A percentile compares a stretch with the other conserved stretches of the same genome.
Evolutionary conservation across 2,888 invertebrate species (phyloP).

Genomic region (Magallana nippona): DNA sequence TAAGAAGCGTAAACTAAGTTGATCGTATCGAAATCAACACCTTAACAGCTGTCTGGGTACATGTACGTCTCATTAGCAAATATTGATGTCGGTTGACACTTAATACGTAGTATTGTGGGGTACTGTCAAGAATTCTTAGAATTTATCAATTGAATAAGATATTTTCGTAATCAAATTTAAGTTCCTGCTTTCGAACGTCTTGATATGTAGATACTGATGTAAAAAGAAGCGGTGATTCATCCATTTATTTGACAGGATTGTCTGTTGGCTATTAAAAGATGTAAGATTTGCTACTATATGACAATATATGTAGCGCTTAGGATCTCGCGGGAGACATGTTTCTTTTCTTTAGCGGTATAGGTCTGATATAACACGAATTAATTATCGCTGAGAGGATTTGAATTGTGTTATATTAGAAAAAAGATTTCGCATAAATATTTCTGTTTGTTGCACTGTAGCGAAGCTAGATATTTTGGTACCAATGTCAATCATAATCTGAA

Average conservation of each 20-base stretch:
- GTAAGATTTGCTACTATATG: background rate
- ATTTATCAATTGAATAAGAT: background rate
- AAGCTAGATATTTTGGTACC: background rate
- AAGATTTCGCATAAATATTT: background rate
- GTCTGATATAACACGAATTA: conserved; percentile 8
- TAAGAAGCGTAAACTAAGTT: too few species aligned
- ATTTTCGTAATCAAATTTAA: background rate
- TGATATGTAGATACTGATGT: background rate
- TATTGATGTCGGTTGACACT: too few species aligned
- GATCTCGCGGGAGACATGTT: conserved; percentile 6
- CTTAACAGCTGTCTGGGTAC: too few species aligned
- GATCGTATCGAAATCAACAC: too few species aligned
- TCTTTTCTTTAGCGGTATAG: background rate
- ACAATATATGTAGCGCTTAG: background rate
- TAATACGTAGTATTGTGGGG: too few species aligned
- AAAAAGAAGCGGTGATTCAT: background rate
- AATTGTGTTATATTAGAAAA: background rate
- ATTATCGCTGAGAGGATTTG: background rate
- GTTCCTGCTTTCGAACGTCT: background rate
- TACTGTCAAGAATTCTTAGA: background rate
- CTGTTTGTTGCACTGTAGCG: background rate
- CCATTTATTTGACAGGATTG: background rate
- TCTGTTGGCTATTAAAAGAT: background rate
- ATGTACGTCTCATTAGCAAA: too few species aligned
- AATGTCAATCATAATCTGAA: too few species aligned